phyloP scores from a whole-genome alignment of 2,888 invertebrate genomes.

The Thymelicus lineola region DNA sequence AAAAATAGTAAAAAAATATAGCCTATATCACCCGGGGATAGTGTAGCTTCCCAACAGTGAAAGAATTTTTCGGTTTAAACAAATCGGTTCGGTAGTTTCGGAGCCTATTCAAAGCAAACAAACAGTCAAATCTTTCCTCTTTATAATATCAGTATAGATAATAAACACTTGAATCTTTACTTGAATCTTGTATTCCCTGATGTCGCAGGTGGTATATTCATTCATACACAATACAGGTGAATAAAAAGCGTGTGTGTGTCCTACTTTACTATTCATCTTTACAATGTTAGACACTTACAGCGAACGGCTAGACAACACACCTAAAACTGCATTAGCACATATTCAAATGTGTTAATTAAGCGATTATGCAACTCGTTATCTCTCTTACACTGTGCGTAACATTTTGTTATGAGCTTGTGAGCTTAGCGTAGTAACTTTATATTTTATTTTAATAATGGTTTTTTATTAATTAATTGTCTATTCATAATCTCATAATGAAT shows the following conservation, averaged over 20 bases:
- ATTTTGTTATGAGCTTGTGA: conserved; percentile 3
- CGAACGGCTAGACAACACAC: conserved; percentile 5
- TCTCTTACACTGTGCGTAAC: not conserved
- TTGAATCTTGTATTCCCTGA: too few species aligned
- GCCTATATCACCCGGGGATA: too few species aligned
- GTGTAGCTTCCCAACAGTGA: too few species aligned
- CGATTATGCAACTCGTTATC: conserved; percentile 21
- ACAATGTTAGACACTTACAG: conserved; percentile 12
- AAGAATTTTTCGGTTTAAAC: too few species aligned
- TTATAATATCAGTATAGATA: too few species aligned
- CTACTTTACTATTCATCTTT: not conserved
- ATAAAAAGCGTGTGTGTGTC: not conserved
- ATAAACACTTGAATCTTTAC: too few species aligned
- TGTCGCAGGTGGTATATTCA: too few species aligned
- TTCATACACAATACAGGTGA: not conserved
- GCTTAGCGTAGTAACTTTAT: conserved; percentile 3
- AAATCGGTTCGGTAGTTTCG: too few species aligned
- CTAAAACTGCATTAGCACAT: conserved; percentile 18
- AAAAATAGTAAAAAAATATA: too few species aligned
- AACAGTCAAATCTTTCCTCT: too few species aligned
- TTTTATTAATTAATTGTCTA: not conserved
- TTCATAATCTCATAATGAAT: not conserved
- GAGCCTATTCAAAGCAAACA: too few species aligned
- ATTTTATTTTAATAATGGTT: not conserved
- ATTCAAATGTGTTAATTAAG: conserved; percentile 28